Percentiles rank a stretch among this genome's conserved stretches.
Conservation (phyloP, 2,797 vertebrate genomes). For the Enteromius anoplus region DNA sequence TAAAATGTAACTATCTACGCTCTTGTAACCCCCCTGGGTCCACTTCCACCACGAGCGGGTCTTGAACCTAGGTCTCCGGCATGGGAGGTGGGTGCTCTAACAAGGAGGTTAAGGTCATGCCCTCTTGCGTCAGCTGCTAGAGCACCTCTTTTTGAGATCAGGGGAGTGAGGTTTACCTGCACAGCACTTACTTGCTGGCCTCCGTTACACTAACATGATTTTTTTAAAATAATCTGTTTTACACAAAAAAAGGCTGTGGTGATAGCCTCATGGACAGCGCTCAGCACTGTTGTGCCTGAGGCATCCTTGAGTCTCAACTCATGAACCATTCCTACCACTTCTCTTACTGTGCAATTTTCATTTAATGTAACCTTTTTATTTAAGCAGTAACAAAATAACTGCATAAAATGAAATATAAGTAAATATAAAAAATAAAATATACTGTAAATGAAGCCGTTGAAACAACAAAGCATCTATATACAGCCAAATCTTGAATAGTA, state of each 20-base stretch:
- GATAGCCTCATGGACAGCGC: neutral
- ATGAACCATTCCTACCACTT: neutral
- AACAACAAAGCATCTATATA: neutral
- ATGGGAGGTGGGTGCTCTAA: no score
- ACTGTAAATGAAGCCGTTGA: neutral
- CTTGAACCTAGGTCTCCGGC: no score
- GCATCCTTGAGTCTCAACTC: neutral
- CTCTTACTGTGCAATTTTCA: neutral
- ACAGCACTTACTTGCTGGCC: no score
- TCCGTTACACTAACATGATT: neutral
- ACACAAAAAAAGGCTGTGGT: neutral
- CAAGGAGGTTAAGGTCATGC: no score
- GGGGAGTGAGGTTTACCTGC: no score
- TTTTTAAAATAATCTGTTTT: neutral
- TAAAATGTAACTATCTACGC: neutral
- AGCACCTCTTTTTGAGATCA: no score
- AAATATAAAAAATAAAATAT: neutral
- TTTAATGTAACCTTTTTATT: neutral
- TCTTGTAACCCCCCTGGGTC: no score
- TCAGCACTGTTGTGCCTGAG: neutral
- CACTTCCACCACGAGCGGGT: no score
- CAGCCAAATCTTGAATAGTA: neutral
- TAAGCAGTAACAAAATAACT: neutral
- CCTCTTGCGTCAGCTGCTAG: no score
- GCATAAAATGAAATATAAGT: neutral